Conservation (phyloP, 2,797 vertebrate species). For the Clarias fuscus region DNA sequence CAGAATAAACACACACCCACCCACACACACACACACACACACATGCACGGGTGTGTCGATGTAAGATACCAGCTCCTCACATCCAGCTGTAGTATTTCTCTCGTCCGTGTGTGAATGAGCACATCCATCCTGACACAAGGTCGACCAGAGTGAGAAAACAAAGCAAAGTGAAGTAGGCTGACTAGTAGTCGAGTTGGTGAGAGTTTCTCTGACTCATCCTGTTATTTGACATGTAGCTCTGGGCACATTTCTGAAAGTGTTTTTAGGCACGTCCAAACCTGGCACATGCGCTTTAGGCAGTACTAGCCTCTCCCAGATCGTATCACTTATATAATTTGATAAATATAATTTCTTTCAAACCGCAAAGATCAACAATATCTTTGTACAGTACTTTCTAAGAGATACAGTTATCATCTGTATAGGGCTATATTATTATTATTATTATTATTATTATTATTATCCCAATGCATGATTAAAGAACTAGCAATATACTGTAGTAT, state of each 20-base stretch:
- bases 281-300: not conserved
- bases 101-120: slow-evolving; percentile 33
- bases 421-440: not conserved
- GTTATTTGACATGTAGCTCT: slow-evolving; percentile 14
- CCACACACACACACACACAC: not conserved
- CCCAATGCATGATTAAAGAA: not conserved
- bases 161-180: not conserved
- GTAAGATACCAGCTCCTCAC: slow-evolving; percentile 11
- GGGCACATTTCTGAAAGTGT: slow-evolving; percentile 33
- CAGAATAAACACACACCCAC: not conserved
- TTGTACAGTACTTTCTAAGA: not conserved
- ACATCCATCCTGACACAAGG: slow-evolving; percentile 11
- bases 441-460: too few species aligned
- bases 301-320: slow-evolving; percentile 7
- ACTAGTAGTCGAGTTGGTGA: not conserved
- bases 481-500: not conserved
- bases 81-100: slow-evolving; percentile 49
- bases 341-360: not conserved
- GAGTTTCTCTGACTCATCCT: not conserved
- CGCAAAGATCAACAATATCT: not conserved
- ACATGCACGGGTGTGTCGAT: not conserved
- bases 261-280: slow-evolving; percentile 36
- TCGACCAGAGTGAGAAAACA: slow-evolving; percentile 11
- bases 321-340: not conserved
- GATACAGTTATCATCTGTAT: not conserved